Base-by-base conservation (phyloP, 2,113 vertebrate genomes). In the Colinus virginianus region DNA sequence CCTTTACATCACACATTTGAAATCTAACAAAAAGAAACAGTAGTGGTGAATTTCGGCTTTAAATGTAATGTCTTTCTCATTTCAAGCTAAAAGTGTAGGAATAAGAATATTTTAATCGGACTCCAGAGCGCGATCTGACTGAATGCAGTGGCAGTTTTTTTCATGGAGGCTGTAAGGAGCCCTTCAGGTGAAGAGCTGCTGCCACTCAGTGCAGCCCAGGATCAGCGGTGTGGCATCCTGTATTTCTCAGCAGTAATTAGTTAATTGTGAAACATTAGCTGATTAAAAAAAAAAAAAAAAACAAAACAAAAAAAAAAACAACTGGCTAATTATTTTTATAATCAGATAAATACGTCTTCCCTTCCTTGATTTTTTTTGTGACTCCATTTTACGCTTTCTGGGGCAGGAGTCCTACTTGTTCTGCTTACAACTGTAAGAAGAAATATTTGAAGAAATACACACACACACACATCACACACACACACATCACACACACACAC, bases 271-370 rank as follows among this genome's bases (percentile, higher is more conserved):
- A 42, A 19, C 1, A 11, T 12, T 40, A 6, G 4, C 7, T 79
- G 56, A 23, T 48, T 51, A 51, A 28, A 53, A 53, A 75, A n/a
- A 40, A 40, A 38, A 40, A 40, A 40, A 12, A 13, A 13, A 40
- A 13, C 40, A 36, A 13, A 40, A 40, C 40, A 40, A 40, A 40
- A 40, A 40, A 12, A 40, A 40, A 40, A 40, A 11, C 36, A 36
- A 36, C 4, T 18, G 1, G n/a, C 9, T 48, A 22, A 6, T 53
- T 84, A 13, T 46, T 89, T 61, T 87, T 3, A 16, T 75, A 30
- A 34, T 62, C 1, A 3, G 40, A 69, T 58, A 5, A 40, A 9
- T 70, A 14, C 0, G 0, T 11, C 68, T 86, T 58, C 43, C 6
- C 4, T 0, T 14, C 6, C 3, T 15, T 55, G 18, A 42, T 78